phyloP scores from a whole-genome alignment of 2,888 invertebrate genomes.

The Chaitophorus viminalis region DNA sequence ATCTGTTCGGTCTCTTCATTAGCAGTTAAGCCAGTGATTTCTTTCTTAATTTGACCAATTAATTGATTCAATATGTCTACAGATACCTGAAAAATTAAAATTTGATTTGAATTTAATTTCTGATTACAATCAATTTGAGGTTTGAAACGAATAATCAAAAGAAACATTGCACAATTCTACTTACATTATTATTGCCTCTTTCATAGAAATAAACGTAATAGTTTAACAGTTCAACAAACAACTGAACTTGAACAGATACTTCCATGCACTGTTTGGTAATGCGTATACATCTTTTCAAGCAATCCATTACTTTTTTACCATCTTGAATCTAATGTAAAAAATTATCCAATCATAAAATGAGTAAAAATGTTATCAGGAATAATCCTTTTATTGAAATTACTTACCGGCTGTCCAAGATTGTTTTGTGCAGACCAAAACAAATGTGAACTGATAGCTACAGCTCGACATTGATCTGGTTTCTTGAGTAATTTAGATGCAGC shows the following conservation, averaged over 20 bases:
- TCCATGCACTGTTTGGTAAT: conserved; percentile 99
- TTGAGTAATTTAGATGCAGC: conserved; percentile 95
- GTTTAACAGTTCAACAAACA: conserved; percentile 93
- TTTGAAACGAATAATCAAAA: conserved; percentile 22
- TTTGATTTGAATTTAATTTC: background rate
- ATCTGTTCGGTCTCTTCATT: conserved; percentile 97
- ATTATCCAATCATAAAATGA: background rate
- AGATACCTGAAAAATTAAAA: conserved; percentile 71
- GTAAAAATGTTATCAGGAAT: background rate
- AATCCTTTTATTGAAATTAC: conserved; percentile 30
- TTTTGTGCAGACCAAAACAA: conserved; percentile 94
- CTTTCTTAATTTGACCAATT: conserved; percentile 91
- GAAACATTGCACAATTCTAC: conserved; percentile 52
- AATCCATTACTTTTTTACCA: conserved; percentile 90
- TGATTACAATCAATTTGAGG: conserved; percentile 7
- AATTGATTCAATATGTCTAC: conserved; percentile 77
- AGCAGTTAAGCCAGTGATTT: conserved; percentile 90
- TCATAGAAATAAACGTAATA: conserved; percentile 93
- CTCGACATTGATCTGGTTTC: conserved; percentile 98
- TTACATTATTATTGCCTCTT: conserved; percentile 79
- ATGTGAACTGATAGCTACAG: conserved; percentile 92
- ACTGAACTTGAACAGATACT: conserved; percentile 92
- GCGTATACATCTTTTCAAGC: conserved; percentile 92
- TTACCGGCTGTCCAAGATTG: conserved; percentile 69
- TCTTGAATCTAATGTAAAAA: conserved; percentile 79